Percentiles rank a stretch among this genome's conserved stretches.
These are phyloP conservation scores for Riparia riparia DNA, from an alignment of 2,113 vertebrate species.

Conservation along the genomic window DNA sequence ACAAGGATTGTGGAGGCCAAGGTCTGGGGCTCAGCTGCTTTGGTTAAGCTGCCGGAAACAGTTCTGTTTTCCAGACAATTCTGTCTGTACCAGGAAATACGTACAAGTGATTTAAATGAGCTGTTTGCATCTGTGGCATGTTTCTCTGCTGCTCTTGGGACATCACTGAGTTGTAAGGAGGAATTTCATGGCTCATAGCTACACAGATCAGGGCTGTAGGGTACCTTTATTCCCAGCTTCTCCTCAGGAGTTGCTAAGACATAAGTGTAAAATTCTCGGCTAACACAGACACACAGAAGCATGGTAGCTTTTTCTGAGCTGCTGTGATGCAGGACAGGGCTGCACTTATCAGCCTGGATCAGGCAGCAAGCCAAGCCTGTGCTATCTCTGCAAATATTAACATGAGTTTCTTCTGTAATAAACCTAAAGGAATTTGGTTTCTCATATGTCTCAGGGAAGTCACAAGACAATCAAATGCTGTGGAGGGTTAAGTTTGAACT, in stretches of 20 bases:
- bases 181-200: conserved; percentile 7
- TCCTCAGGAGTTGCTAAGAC: not conserved
- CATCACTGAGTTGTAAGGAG: not conserved
- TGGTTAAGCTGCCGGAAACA: not conserved
- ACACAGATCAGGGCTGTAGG: not conserved
- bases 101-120: not conserved
- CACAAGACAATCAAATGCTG: not conserved
- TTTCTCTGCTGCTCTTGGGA: not conserved
- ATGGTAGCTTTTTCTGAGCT: not conserved
- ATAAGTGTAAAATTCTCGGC: not conserved
- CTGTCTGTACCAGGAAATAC: not conserved
- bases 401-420: not conserved
- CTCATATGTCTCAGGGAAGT: not conserved
- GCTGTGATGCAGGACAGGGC: not conserved
- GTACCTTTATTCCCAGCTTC: not conserved
- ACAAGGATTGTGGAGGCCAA: not conserved
- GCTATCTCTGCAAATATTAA: not conserved
- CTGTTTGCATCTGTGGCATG: not conserved
- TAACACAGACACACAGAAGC: not conserved
- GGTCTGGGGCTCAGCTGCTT: not conserved
- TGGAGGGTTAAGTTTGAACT: not conserved
- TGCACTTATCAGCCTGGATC: not conserved
- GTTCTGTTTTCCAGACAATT: not conserved
- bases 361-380: not conserved
- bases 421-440: conserved; percentile 31